Base-by-base conservation (phyloP, 2,888 invertebrate species). In the Ashinkailepas kermadecensis region DNA sequence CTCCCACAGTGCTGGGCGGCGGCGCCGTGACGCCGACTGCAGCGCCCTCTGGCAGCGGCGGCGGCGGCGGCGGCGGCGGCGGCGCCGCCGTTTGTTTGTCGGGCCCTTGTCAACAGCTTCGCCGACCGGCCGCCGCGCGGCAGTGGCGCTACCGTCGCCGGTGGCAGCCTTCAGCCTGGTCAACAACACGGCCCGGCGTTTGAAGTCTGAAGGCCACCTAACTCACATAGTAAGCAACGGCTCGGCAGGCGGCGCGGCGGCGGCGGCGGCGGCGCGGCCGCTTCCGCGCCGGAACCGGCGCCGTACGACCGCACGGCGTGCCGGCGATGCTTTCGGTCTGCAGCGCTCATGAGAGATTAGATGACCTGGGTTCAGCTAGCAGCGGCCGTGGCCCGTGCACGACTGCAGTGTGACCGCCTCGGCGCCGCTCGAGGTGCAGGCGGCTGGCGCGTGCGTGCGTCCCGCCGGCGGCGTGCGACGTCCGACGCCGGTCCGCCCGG, bases 181-280 rank as follows among this genome's bases (percentile, higher is more conserved):
- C 70, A 70, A 70, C 70, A 70, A 70, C 39, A 65, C 70, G 25
- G 70, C 13, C 70, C 70, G 13, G 39, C 21, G 70, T 70, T 70
- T 70, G 70, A 70, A 70, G 70, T 70, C 39, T 70, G 70, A 70
- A 70, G 70, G 70, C 70, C 70, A 70, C 39, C 70, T 70, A 70
- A 70, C 70, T 70, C 70, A 70, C 70, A 70, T 70, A 70, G 70
- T 70, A 70, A 70, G 70, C 70, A 70, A 39, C 70, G 70, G 70
- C 70, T 59, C 1, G 59, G 15, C 12, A 11, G 59, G 59, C 11
- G 59, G 59, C 39, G 39, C 18, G 18, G 65, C 65, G 65, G 65
- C 65, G 65, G 65, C 23, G 65, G 23, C 23, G 65, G 65, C 23
- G 65, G 8, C 65, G 23, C n/a, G 65, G 62, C 62, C 18, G 62